Evolutionary conservation across 2,888 invertebrate genomes (phyloP), one percentile per base, ranked within the genome.

Genomic region (Dolichomitus sp.): DNA sequence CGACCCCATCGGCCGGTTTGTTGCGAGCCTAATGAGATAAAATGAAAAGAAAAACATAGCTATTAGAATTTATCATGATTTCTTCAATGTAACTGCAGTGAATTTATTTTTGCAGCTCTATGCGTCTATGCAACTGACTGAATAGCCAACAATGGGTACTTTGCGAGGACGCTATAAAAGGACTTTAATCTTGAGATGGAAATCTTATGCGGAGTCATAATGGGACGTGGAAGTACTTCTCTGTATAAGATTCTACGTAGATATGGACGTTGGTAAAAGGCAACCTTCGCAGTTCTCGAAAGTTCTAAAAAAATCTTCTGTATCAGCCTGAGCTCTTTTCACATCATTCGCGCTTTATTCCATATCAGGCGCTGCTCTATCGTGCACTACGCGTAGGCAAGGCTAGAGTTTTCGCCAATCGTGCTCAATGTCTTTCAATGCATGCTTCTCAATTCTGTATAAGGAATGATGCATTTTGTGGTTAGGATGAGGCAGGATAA

Each of bases 1-100:
- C 96, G 75, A 96, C 94, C 12, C 97, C 97, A 90, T 97, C 97
- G 0, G 96, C 96, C 73, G 97, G 97, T 94, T 97, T 97, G 94
- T 97, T 97, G 91, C 97, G 96, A 87, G 97, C 97, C 97, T 97
- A 94, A 92, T 94, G 91, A 85, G 78, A 68, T 40, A 33, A 42
- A 40, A 66, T 50, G 68, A 48, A 52, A 14, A 57, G 48, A 52
- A 45, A 14, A 27, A 50, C 40, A 79, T 33, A 27, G 9, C 12
- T 45, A 14, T 78, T 59, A 63, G 66, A 30, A 72, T 66, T 42
- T 72, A 66, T 23, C 57, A 61, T 57, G 19, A 59, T 74, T 59
- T 52, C 40, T 50, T 42, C 40, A 65, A 19, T 52, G 19, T 27
- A 23, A 54, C 14, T n/a, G 33, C 12, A n/a, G 37, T 33, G 12